A percentile compares a stretch with the other conserved stretches of the same genome.
Evolutionary conservation across 2,113 vertebrate species (phyloP).

Genomic region (Pelodiscus sinensis): DNA sequence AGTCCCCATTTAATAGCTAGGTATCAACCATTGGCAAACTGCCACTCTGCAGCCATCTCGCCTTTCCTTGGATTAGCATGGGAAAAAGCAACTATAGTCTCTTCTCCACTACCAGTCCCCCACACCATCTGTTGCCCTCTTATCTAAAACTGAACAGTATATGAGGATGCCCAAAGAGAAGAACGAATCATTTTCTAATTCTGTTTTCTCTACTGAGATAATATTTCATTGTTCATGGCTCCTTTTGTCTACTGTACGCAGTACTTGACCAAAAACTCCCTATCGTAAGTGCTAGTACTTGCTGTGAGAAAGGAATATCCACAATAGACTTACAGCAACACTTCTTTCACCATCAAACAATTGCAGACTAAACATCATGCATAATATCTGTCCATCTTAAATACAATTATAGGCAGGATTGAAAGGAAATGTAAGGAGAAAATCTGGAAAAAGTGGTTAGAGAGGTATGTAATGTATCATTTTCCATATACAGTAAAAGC

Average conservation of each 20-base stretch:
- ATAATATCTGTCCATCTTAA: neutral
- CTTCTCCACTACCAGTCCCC: neutral
- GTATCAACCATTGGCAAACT: slow-evolving; percentile 5
- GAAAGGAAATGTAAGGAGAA: slow-evolving; percentile 30
- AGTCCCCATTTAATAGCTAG: slow-evolving; percentile 34
- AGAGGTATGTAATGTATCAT: slow-evolving; percentile 44
- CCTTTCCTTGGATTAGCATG: neutral
- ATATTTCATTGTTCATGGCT: neutral
- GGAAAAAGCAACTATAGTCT: slow-evolving; percentile 20
- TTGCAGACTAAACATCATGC: neutral
- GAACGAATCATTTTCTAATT: neutral
- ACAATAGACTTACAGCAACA: neutral
- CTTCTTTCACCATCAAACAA: neutral
- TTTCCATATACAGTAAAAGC: slow-evolving; percentile 56
- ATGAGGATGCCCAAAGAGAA: slow-evolving; percentile 16
- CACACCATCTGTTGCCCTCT: slow-evolving; percentile 29
- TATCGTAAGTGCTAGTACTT: neutral
- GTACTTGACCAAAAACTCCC: rapidly evolving
- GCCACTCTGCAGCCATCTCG: neutral
- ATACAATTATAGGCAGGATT: neutral
- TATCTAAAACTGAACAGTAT: slow-evolving; percentile 45
- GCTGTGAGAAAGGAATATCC: neutral
- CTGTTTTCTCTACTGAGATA: neutral
- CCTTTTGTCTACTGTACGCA: neutral
- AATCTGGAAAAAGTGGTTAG: slow-evolving; percentile 10